These are phyloP conservation scores for Pemphredon lugubris DNA, from an alignment of 2,888 invertebrate genomes.

Conservation along the genomic window DNA sequence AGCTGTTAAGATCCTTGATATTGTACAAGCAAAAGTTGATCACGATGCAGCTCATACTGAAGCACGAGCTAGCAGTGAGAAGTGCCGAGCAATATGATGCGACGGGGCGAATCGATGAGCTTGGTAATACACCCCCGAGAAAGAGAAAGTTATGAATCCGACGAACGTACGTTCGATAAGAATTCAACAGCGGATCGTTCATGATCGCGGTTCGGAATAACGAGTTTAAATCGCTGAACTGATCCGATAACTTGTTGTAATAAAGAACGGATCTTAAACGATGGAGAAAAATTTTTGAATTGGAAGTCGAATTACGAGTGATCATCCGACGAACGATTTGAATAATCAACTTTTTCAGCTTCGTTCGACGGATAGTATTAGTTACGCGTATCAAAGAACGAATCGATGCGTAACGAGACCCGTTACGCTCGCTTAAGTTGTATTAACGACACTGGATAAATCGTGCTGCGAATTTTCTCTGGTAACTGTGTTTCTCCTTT, in stretches of 20 bases:
- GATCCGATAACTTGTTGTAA: no score
- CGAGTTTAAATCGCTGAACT: not conserved
- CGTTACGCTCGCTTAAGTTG: not conserved
- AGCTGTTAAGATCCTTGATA: constrained; percentile 18
- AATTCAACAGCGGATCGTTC: not conserved
- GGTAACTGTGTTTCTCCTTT: no score
- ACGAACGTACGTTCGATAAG: constrained; percentile 38
- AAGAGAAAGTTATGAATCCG: constrained; percentile 28
- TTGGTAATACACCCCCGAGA: constrained; percentile 43
- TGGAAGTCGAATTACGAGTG: not conserved
- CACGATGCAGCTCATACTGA: constrained; percentile 10
- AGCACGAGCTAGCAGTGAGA: constrained; percentile 14
- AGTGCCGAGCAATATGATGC: constrained; percentile 13
- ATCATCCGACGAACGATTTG: not conserved
- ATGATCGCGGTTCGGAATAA: not conserved
- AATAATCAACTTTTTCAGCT: not conserved
- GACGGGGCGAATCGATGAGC: not conserved
- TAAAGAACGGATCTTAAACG: not conserved
- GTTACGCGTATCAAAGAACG: not conserved
- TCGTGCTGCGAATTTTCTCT: no score
- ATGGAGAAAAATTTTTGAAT: constrained; percentile 1
- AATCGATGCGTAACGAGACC: not conserved
- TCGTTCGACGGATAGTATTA: not conserved
- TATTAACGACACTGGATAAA: not conserved
- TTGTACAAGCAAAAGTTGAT: constrained; percentile 31